Base-by-base conservation (phyloP, 2,888 invertebrate species). In the Unio delphinus region DNA sequence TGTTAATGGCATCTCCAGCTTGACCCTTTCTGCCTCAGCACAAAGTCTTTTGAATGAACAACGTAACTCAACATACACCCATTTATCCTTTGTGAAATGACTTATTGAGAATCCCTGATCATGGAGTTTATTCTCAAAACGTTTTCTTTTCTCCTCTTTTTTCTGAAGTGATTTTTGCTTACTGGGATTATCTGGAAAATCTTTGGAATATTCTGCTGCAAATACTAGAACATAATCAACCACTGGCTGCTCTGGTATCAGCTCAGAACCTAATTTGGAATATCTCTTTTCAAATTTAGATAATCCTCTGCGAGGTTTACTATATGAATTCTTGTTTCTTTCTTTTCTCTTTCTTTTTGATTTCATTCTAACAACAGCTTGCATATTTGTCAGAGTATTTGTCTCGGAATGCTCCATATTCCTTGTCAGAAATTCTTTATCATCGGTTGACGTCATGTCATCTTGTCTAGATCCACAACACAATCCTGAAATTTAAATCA, bases 1-100 rank as follows among this genome's bases (percentile, higher is more conserved):
- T 76, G 83, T 84, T 7, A 90, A 72, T 23, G 89, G 87, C 89
- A 90, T 87, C 75, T 90, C 86, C 23, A 90, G 71, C 59, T 88
- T 85, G 11, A 87, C 81, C 55, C 75, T 78, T 67, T 90, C 89
- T 7, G 90, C 90, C 73, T 90, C 89, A 23, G 79, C 71, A 73
- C 88, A 87, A 18, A 90, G 75, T 30, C 89, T 73, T 67, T 85
- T 82, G 73, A 90, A 89, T 7, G 90, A 88, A 67, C 85, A 83
- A 68, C 86, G 86, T 6, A 90, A 76, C 60, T 86, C 84, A 55
- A 80, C 79, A 65, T 78, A 87, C 23, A 83, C 80, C 58, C 74
- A 30, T 6, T 80, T 73, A 20, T 79, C 80, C 6, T 80, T 77
- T 1, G 57, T 70, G 30, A 80, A 84, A 7, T 71, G 70, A 62